Percentiles rank a stretch among this genome's conserved stretches.
phyloP scores from a whole-genome alignment of 1,140 invertebrate species.

The Zaprionus capensis region DNA sequence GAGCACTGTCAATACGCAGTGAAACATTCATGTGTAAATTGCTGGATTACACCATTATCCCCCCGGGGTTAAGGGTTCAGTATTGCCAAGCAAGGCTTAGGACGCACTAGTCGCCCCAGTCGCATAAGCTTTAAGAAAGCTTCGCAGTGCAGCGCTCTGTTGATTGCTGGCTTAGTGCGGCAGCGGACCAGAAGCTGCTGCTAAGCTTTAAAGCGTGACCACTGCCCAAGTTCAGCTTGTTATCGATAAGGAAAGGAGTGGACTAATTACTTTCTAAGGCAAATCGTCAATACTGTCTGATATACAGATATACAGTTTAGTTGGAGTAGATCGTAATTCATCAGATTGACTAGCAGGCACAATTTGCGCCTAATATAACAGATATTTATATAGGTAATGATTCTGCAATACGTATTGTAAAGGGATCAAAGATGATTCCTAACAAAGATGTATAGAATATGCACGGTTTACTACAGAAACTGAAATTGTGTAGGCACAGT shows the following conservation, averaged over 20 bases:
- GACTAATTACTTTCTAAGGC: background rate
- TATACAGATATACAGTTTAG: background rate
- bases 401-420: too few species aligned
- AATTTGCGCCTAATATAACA: too few species aligned
- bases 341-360: too few species aligned
- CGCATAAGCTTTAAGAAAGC: slow-evolving; percentile 26
- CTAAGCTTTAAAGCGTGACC: slow-evolving; percentile 22
- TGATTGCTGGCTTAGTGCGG: slow-evolving; percentile 41
- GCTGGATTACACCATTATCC: slow-evolving; percentile 48
- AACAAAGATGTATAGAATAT: too few species aligned
- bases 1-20: slow-evolving; percentile 34
- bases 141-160: background rate
- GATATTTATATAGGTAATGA: too few species aligned
- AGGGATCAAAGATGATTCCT: too few species aligned
- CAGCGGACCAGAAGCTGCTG: slow-evolving; percentile 18
- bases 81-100: slow-evolving; percentile 28
- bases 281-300: background rate
- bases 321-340: background rate
- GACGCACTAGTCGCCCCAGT: background rate
- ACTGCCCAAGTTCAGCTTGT: background rate
- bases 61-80: slow-evolving; percentile 7
- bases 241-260: background rate
- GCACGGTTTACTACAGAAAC: too few species aligned
- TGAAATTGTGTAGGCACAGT: too few species aligned
- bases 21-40: slow-evolving; percentile 49